Evolutionary conservation across 2,113 vertebrate genomes (phyloP), one percentile per base, ranked within the genome.

Genomic region (Lagopus muta): DNA sequence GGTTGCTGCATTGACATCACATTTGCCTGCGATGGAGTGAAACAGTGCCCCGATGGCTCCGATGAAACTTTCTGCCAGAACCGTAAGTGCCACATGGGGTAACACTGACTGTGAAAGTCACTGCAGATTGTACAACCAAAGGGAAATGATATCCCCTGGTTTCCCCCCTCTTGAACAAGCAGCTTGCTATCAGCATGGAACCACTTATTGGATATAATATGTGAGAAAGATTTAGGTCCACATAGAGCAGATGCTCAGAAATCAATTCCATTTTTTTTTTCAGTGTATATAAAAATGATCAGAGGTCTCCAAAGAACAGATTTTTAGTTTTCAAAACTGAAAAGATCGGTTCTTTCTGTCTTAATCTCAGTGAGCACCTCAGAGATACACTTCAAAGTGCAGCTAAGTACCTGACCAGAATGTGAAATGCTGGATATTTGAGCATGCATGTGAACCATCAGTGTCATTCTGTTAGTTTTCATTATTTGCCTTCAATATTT

Each of bases 1-100:
- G 99, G 99, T 88, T 99, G 99, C 97, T 99, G 99, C 73, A 98
- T 99, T 34, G 99, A 99, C 97, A 99, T 99, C 97, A 98, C 98
- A 0, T 98, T 98, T 72, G 98, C 99, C 8, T 99, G 99, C 1
- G 99, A 99, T 22, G 98, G 99, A 19, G 98, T 98, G 79, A 98
- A 97, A 13, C 99, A 99, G 70, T 99, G 99, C 83, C 98, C 98
- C 1, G 99, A 99, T 28, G 98, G 98, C 43, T 99, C 99, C 0
- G 99, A 99, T 6, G 99, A 99, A 94, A 98, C 97, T 61, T 99
- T 99, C 98, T 99, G 99, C 95, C 98, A 98, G 60, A 98, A 98
- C 52, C 92, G 99, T 99, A 97, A 98, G 98, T 98, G 25, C 11
- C 7, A 38, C 1, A 0, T 28, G 19, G 20, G 60, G 55, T 69